Conservation (phyloP, 2,888 invertebrate species). For the Hipparchia sbordonii region DNA sequence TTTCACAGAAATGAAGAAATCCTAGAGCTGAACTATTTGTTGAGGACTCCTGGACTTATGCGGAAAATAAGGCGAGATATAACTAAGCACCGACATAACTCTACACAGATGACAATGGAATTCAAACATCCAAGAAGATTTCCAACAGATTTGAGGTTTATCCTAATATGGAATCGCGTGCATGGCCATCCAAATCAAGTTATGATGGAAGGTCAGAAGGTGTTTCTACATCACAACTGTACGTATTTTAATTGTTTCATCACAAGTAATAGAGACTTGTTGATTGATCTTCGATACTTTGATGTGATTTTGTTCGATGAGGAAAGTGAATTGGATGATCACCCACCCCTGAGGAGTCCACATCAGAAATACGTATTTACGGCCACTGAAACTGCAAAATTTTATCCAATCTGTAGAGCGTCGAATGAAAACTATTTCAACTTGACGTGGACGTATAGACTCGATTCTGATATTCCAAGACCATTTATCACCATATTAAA, state of each 20-base stretch:
- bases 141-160: conserved; percentile 60
- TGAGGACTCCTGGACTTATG: conserved; percentile 42
- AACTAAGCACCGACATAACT: conserved; percentile 45
- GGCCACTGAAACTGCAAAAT: conserved; percentile 57
- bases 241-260: conserved; percentile 71
- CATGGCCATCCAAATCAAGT: conserved; percentile 48
- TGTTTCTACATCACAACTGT: conserved; percentile 61
- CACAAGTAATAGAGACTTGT: conserved; percentile 55
- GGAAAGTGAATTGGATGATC: conserved; percentile 59
- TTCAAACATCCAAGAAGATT: conserved; percentile 52
- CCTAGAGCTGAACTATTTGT: conserved; percentile 56
- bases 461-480: conserved; percentile 64
- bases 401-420: conserved; percentile 56
- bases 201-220: conserved; percentile 52
- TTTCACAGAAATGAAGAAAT: conserved; percentile 42
- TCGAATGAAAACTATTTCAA: conserved; percentile 62
- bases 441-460: conserved; percentile 65
- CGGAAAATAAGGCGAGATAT: conserved; percentile 48
- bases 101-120: conserved; percentile 41
- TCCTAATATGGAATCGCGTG: conserved; percentile 58
- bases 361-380: conserved; percentile 79
- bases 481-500: conserved; percentile 55
- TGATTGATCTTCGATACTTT: conserved; percentile 60
- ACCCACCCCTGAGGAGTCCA: conserved; percentile 54
- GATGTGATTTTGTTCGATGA: conserved; percentile 82